Evolutionary conservation across 2,113 vertebrate species (phyloP).

Genomic region (Ciconia maguari): DNA sequence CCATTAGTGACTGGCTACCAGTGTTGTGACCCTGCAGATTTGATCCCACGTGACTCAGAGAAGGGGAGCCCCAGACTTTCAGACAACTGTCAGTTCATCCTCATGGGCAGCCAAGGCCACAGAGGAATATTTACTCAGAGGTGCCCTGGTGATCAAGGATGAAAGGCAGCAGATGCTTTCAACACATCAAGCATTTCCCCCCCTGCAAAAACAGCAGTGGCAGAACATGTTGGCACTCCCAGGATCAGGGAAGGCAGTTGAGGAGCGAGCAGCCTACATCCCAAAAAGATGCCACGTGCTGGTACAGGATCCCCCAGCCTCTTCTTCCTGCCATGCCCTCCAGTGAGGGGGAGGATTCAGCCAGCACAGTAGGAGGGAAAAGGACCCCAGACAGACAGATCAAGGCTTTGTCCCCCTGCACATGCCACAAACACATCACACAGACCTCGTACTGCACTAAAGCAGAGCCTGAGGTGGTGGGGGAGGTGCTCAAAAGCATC

Average conservation of each 20-base stretch:
- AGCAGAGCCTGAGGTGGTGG: background rate
- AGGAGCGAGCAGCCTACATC: background rate
- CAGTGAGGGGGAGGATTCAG: fast-evolving
- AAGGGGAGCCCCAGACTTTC: background rate
- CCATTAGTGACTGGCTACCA: background rate
- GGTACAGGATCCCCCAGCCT: background rate
- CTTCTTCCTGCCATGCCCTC: background rate
- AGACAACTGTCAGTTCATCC: background rate
- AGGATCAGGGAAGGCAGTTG: background rate
- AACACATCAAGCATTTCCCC: background rate
- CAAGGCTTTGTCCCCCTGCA: background rate
- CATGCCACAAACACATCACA: background rate
- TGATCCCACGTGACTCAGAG: background rate
- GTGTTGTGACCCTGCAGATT: background rate
- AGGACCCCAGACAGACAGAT: background rate
- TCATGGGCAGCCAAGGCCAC: background rate
- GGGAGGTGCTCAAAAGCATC: background rate
- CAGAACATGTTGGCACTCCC: background rate
- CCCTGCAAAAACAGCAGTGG: background rate
- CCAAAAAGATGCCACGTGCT: background rate
- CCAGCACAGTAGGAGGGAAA: background rate
- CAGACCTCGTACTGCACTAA: background rate
- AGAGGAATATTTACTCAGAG: background rate
- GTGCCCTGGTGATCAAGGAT: background rate
- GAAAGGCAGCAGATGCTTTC: background rate